Conservation (phyloP, 2,888 invertebrate species). For the Athalia rosae region DNA sequence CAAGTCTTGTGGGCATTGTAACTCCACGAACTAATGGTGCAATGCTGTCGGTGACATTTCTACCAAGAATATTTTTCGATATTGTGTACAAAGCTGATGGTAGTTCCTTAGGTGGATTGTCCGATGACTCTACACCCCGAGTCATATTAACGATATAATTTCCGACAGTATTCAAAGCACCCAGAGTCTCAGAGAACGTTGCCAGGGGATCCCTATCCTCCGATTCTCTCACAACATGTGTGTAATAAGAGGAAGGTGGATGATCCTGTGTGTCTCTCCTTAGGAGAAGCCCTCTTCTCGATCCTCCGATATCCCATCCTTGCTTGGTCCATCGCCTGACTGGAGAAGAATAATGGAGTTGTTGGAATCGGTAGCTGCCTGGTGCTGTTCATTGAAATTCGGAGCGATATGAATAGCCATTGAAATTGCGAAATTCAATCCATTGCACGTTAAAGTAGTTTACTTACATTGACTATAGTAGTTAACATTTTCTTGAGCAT, state of each 20-base stretch:
- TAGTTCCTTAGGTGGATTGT: constrained; percentile 75
- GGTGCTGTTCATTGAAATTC: constrained; percentile 36
- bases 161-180: constrained; percentile 90
- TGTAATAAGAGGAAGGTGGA: constrained; percentile 60
- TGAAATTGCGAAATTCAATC: no score
- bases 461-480: constrained; percentile 66
- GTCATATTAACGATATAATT: constrained; percentile 90
- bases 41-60: constrained; percentile 87
- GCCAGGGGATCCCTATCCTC: constrained; percentile 69
- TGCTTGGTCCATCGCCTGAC: constrained; percentile 59
- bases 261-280: constrained; percentile 63
- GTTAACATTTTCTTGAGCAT: constrained; percentile 61
- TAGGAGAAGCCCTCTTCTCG: constrained; percentile 56
- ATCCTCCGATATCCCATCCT: constrained; percentile 58
- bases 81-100: constrained; percentile 87
- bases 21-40: constrained; percentile 81
- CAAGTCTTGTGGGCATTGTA: constrained; percentile 66
- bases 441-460: background rate
- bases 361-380: constrained; percentile 53
- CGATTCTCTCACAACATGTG: constrained; percentile 37
- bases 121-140: constrained; percentile 70
- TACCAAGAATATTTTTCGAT: constrained; percentile 85
- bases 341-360: constrained; percentile 51
- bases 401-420: background rate
- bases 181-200: constrained; percentile 79